Evolutionary conservation across 2,888 invertebrate genomes (phyloP).

Genomic region (Matsumyia berberina): DNA sequence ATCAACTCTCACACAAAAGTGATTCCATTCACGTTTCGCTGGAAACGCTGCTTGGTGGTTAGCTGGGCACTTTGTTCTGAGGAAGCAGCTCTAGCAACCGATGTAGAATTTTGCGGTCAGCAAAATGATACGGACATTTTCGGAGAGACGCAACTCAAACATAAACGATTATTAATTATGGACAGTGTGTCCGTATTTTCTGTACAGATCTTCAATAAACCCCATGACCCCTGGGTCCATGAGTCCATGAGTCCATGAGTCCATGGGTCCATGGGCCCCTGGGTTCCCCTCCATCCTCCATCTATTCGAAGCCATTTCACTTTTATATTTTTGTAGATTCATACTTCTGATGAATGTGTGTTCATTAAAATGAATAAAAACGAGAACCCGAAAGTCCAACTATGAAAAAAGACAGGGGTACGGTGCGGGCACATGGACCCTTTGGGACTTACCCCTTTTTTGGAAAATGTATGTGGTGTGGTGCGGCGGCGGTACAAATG

Average conservation of each 20-base stretch:
- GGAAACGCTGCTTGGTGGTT: slow-evolving; percentile 45
- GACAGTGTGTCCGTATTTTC: slow-evolving; percentile 65
- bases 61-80: slow-evolving; percentile 28
- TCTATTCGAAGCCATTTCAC: slow-evolving; percentile 40
- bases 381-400: slow-evolving; percentile 59
- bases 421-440: slow-evolving; percentile 16
- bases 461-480: slow-evolving; percentile 11
- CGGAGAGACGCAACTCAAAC: slow-evolving; percentile 67
- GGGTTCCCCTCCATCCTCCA: neutral
- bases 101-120: slow-evolving; percentile 62
- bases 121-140: slow-evolving; percentile 66
- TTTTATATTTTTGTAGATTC: slow-evolving; percentile 65
- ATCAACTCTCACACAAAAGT: slow-evolving; percentile 70
- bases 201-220: slow-evolving; percentile 65
- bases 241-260: neutral
- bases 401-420: slow-evolving; percentile 46
- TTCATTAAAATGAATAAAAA: slow-evolving; percentile 73
- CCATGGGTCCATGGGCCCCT: neutral
- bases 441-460: slow-evolving; percentile 66
- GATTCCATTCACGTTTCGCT: slow-evolving; percentile 66
- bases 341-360: slow-evolving; percentile 72
- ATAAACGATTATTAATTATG: slow-evolving; percentile 73
- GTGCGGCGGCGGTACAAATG: slow-evolving; percentile 59
- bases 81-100: slow-evolving; percentile 28
- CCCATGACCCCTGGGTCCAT: slow-evolving; percentile 44